Evolutionary conservation across 1,140 invertebrate species (phyloP), one percentile per base, ranked within the genome.

Genomic region (Drosophila equinoxialis): DNA sequence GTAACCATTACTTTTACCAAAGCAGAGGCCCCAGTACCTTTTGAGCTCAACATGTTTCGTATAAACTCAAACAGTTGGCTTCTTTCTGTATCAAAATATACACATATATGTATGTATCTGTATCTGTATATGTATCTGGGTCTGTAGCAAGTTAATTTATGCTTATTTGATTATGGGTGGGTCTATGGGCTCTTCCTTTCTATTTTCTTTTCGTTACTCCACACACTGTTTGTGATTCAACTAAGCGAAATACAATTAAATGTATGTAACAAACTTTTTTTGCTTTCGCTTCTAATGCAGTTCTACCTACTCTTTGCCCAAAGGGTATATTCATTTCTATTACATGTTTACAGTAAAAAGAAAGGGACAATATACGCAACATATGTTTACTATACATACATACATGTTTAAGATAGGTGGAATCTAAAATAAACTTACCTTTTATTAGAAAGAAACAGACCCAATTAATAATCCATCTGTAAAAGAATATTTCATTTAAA

Each of bases 261-360:
- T 66, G 65, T 64, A 45, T 51, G 45, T 59, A 68, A 62, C 42
- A 48, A 79, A 69, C 42, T 74, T 75, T 30, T 30, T 72, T 65
- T 57, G 62, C 59, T 58, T 77, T 77, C 60, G 23, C 54, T 65
- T 74, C 70, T 84, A 77, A 78, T 85, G 67, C 68, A 68, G 26
- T 65, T 77, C 8, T 66, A 45, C 11, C 1, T 65, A 51, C 45
- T 11, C 45, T 51, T 51, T 4, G 8, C 3, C 3, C 8, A 23
- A 51, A 51, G 17, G 45, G 8, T 8, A 10, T 51, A 51, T 6
- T 48, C 2, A 48, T 20, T 20, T 48, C 6, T 2, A 1, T 48
- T 10, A 20, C 3, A 23, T 51, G 14, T 6, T 45, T 13, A 2
- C 37, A 39, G 37, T 30, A 30, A 30, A 30, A 3, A 39, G 11